Conservation (phyloP, 2,797 vertebrate genomes). For the Muscicapa comitata region DNA sequence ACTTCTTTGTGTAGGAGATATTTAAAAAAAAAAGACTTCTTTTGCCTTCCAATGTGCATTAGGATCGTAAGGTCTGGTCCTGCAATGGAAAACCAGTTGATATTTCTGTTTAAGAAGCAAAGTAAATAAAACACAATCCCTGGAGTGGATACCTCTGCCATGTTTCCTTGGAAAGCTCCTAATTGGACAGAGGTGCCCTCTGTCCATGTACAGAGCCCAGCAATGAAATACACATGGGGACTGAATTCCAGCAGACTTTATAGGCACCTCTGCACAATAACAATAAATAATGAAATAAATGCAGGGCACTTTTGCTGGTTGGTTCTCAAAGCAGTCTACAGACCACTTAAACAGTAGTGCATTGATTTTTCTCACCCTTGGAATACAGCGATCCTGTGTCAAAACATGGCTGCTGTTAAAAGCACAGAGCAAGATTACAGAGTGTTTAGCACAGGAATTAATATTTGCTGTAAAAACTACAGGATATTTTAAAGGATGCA, state of each 20-base stretch:
- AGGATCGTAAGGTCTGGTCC: background rate
- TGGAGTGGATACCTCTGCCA: background rate
- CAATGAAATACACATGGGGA: background rate
- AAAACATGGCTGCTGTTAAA: slow-evolving; percentile 9
- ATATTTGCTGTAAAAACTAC: background rate
- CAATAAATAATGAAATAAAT: slow-evolving; percentile 53
- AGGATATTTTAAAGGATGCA: background rate
- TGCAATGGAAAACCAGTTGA: background rate
- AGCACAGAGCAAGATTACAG: background rate
- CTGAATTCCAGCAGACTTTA: slow-evolving; percentile 45
- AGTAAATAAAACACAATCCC: slow-evolving; percentile 2
- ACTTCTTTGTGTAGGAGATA: background rate
- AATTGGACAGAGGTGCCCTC: slow-evolving; percentile 19
- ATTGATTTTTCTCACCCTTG: slow-evolving; percentile 51
- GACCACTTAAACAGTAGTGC: slow-evolving; percentile 14
- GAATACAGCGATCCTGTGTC: background rate
- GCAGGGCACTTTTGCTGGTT: background rate
- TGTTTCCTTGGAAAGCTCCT: background rate
- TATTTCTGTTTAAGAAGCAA: slow-evolving; percentile 27
- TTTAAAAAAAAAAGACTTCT: background rate
- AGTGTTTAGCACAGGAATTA: background rate
- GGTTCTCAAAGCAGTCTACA: slow-evolving; percentile 36
- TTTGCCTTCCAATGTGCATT: background rate
- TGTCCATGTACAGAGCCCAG: background rate
- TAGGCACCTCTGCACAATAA: slow-evolving; percentile 43